Base-by-base conservation (phyloP, 2,113 vertebrate species). In the Ciconia stormi region DNA sequence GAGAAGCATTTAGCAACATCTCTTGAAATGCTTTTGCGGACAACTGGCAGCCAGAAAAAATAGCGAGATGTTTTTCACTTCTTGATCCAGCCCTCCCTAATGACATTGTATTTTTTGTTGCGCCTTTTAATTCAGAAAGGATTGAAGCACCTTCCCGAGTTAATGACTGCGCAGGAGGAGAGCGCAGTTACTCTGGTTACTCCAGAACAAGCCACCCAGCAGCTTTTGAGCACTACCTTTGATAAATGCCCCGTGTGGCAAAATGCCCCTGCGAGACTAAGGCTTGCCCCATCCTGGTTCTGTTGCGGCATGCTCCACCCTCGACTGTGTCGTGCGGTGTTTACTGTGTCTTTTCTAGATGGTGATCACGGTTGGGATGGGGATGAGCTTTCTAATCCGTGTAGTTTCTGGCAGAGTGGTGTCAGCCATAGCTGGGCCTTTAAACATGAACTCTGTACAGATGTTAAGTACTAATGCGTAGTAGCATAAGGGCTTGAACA, bases 291-390 rank as follows among this genome's bases (percentile, higher is more conserved):
- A 6, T 20, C n/a, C 42, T 16, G 1, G 40, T 87, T 34, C 26
- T 62, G 0, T 1, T 38, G 21, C 2, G 1, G 32, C 8, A 4
- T 46, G 34, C 25, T 49, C 40, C 12, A 6, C 63, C 67, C 49
- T 52, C 53, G 34, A 18, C n/a, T 63, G 29, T 56, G 34, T 30
- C 0, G 0, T 40, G 21, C 1, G 1, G 40, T 88, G 26, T 61
- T 90, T 36, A 9, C 23, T 49, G n/a, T 38, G 25, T 38, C 74
- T 62, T 52, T 62, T 47, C 34, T 38, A 1, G 3, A 0, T 6
- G 22, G 14, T 52, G 36, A 26, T 15, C 34, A 7, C 0, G 0
- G 27, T 0, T 80, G 32, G 53, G 38, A 15, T 0, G 1, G 27
- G 34, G 42, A 27, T 55, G 38, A 72, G n/a, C 42, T 72, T 62